Percentiles rank a stretch among this genome's conserved stretches.
Conservation (phyloP, 2,797 vertebrate genomes). For the Cynopterus sphinx region DNA sequence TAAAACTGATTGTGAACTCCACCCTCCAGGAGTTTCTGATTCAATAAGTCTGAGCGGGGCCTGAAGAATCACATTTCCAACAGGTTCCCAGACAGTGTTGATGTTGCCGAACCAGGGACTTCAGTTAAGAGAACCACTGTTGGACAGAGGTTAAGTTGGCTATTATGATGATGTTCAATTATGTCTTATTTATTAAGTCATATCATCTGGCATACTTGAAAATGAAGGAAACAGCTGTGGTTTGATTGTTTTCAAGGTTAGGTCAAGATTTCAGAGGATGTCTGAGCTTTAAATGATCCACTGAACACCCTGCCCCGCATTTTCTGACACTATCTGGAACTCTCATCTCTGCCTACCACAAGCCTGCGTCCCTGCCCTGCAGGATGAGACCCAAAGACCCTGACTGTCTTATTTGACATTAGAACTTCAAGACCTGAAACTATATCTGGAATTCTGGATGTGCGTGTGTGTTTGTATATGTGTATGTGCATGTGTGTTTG, state of each 20-base stretch:
- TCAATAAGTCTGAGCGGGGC: not conserved
- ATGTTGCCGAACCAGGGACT: too few relatives aligned
- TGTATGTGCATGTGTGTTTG: not conserved
- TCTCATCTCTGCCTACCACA: not conserved
- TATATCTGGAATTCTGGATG: not conserved
- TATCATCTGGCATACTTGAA: not conserved
- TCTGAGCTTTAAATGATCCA: not conserved
- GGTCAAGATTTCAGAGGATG: not conserved
- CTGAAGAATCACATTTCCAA: not conserved
- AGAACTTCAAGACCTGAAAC: not conserved
- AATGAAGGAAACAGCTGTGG: not conserved
- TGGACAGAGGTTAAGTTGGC: not conserved
- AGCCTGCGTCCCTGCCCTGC: not conserved
- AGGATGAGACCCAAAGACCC: not conserved
- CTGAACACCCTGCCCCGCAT: fast-evolving
- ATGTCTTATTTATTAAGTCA: not conserved
- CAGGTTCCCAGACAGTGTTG: not conserved
- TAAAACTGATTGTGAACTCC: not conserved
- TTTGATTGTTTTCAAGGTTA: not conserved
- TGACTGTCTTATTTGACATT: not conserved
- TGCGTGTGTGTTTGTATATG: not conserved
- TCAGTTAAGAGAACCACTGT: not conserved
- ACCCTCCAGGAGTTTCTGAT: not conserved
- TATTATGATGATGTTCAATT: not conserved
- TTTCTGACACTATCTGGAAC: not conserved